Evolutionary conservation across 1,140 invertebrate genomes (phyloP), one percentile per base, ranked within the genome.

Genomic region (Pinna nobilis): DNA sequence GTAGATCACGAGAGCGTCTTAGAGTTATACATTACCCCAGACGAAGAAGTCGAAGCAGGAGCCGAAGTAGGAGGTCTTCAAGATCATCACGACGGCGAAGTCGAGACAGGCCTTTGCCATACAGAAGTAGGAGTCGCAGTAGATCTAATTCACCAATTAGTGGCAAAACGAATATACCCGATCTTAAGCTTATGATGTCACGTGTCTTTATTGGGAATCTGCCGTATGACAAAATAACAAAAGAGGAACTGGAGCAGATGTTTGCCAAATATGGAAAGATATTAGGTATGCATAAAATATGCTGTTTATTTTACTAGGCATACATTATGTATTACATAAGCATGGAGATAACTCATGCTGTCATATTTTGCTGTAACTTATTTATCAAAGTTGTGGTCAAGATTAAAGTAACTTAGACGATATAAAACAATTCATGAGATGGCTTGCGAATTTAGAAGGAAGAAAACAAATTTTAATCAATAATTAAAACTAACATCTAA

Each of bases 201-300:
- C 90, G 95, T 57, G 93, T 96, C 79, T 95, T 94, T 84, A 90
- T 95, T 37, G 94, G 94, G 13, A 93, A 93, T 80, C 82, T 95
- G 35, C 91, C 91, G 71, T 91, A 91, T 0, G 92, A 93, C 72
- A 89, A 90, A 9, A 91, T 92, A 35, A 92, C 91, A 7, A 91
- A 92, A 20, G 90, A 92, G 15, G 93, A 95, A 69, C 78, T 96
- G 20, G 94, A 94, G 70, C 92, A 93, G 50, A 92, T 94, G 86
- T 96, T 95, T 85, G 89, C 90, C 66, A 91, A 92, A 50, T 93
- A 94, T 87, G 95, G 94, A 11, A 92, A 90, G 70, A 92, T 90
- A 44, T 53, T 87, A 66, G 90, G 90, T 90, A 86, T 77, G 81
- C 60, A 47, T 47, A 47, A 18, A 2, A 47, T 20, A 47, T 18